Percentiles rank a stretch among this genome's conserved stretches.
Evolutionary conservation across 2,888 invertebrate species (phyloP).

Genomic region (Dryadula phaetusa): DNA sequence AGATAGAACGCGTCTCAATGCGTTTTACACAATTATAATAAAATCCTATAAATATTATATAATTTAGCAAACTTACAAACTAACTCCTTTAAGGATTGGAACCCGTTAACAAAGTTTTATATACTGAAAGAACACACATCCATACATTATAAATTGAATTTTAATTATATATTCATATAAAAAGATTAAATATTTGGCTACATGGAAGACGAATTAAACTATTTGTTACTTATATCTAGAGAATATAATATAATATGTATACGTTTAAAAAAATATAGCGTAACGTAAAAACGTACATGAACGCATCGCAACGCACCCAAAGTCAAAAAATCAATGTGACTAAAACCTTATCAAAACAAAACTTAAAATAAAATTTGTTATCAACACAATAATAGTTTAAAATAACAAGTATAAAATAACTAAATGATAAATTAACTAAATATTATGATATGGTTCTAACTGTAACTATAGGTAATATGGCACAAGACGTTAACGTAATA

Average conservation of each 20-base stretch:
- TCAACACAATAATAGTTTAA: constrained; percentile 26
- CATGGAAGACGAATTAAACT: constrained; percentile 69
- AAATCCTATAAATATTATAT: constrained; percentile 33
- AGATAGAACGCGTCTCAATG: constrained; percentile 46
- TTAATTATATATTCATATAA: constrained; percentile 20
- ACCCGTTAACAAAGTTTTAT: constrained; percentile 24
- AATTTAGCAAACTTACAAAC: constrained; percentile 42
- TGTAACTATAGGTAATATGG: constrained; percentile 35
- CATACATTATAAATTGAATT: constrained; percentile 22
- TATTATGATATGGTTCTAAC: constrained; percentile 23
- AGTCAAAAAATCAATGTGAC: constrained; percentile 52
- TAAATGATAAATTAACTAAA: constrained; percentile 37
- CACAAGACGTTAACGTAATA: constrained; percentile 45
- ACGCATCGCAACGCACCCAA: constrained; percentile 77
- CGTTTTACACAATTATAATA: constrained; percentile 57
- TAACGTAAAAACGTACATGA: constrained; percentile 76
- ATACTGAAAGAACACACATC: constrained; percentile 34
- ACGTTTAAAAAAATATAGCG: constrained; percentile 61
- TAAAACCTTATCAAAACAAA: constrained; percentile 35
- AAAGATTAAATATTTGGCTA: constrained; percentile 49
- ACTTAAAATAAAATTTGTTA: constrained; percentile 32
- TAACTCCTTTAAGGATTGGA: constrained; percentile 60
- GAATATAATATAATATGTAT: constrained; percentile 35
- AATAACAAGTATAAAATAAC: constrained; percentile 33
- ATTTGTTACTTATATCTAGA: constrained; percentile 24